Base-by-base conservation (phyloP, 2,113 vertebrate genomes). In the Lepisosteus osseus region DNA sequence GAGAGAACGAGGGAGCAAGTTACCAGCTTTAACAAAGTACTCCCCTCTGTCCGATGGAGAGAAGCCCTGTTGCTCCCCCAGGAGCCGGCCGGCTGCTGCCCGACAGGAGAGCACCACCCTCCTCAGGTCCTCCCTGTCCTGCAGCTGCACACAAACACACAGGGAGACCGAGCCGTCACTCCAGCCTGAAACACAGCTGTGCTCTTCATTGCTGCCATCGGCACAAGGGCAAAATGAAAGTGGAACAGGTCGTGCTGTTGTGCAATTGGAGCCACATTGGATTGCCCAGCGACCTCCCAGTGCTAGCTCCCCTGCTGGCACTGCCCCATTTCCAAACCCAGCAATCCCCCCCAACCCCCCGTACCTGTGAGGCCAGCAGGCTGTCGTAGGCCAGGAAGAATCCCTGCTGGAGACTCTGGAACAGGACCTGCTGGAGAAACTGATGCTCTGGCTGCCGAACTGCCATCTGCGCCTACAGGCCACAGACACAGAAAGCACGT, bases 301-400 rank as follows among this genome's bases (percentile, higher is more conserved):
- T 82, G 29, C 29, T 29, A 29, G 29, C 29, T 29, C 29, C 29
- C 29, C 29, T 29, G 29, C 29, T 1, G 29, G 29, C 29, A 29
- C 29, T 29, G 29, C 29, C 29, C 29, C 29, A 29, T 29, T 29
- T 29, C 29, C 29, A 29, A 29, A 29, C 29, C 29, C 47, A 51
- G 47, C 47, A 6, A 51, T 6, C 47, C 5, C 5, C 47, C 47
- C 47, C 1, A 51, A 1, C 5, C 47, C 17, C 4, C n/a, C 0
- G 42, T 89, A 97, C 95, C 94, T 95, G 90, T 75, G 85, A 89
- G 71, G 79, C 72, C 12, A 89, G 86, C 72, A 95, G 86, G 81
- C 91, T 88, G 3, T 94, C 87, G 0, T 92, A 90, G 5, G 90
- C 79, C 69, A 86, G 74, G 0, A 69, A 78, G 11, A 92, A 86